phyloP scores from a whole-genome alignment of 2,797 vertebrate species.

The Fistularia commersonii region DNA sequence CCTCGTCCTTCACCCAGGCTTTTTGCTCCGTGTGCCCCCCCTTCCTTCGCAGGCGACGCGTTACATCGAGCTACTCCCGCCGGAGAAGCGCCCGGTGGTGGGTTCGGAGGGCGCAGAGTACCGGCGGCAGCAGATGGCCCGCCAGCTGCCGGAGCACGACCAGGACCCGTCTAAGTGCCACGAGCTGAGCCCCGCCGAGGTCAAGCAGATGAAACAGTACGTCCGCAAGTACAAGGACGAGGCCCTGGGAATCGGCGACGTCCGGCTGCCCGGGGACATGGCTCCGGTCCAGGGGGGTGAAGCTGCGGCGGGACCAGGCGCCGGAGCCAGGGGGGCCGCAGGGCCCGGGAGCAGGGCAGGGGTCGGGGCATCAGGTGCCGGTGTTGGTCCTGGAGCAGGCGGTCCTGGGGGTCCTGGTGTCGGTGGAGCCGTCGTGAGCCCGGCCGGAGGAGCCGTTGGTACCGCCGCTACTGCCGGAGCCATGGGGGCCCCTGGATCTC shows the following conservation, averaged over 20 bases:
- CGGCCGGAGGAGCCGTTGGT: conserved; percentile 67
- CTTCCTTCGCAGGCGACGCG: conserved; percentile 78
- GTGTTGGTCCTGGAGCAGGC: conserved; percentile 33
- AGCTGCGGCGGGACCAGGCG: neutral
- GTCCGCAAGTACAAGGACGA: conserved; percentile 96
- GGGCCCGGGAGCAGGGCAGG: conserved; percentile 4
- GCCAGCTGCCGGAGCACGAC: conserved; percentile 95
- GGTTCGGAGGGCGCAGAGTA: conserved; percentile 91
- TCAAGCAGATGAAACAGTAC: conserved; percentile 93
- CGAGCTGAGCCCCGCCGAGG: conserved; percentile 88
- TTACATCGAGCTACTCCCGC: conserved; percentile 95
- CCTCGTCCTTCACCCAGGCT: conserved; percentile 3
- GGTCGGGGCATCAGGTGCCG: neutral
- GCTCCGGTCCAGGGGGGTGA: conserved; percentile 29
- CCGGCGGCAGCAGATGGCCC: conserved; percentile 95
- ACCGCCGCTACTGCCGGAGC: conserved; percentile 71
- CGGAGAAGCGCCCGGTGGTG: conserved; percentile 89
- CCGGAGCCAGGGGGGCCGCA: neutral
- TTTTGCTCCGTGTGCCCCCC: neutral
- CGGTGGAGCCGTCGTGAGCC: conserved; percentile 11
- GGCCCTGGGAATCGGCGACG: conserved; percentile 89
- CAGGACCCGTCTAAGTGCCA: conserved; percentile 96
- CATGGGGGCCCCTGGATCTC: conserved; percentile 62
- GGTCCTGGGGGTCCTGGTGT: conserved; percentile 19
- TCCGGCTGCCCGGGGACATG: conserved; percentile 86